Percentiles rank a stretch among this genome's conserved stretches.
phyloP scores from a whole-genome alignment of 2,113 vertebrate genomes.

The Ranitomeya variabilis region DNA sequence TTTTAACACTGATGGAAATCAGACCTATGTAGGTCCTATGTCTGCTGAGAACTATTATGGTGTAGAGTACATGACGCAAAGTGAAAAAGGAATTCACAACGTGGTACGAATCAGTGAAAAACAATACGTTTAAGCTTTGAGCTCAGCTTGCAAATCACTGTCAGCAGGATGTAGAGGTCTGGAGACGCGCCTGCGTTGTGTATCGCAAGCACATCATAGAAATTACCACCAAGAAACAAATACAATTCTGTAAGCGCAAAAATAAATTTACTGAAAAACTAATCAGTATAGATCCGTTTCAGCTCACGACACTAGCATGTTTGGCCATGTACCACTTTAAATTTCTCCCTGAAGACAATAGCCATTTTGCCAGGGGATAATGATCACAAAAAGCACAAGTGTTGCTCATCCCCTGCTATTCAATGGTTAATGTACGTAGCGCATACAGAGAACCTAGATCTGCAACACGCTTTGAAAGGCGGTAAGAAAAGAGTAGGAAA shows the following conservation, averaged over 20 bases:
- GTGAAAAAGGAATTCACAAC: background rate
- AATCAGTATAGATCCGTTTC: background rate
- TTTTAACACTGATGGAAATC: background rate
- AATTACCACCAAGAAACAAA: background rate
- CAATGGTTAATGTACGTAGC: too few relatives aligned
- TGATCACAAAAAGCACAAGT: too few relatives aligned
- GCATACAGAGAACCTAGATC: too few relatives aligned
- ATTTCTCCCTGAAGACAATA: background rate
- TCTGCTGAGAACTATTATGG: background rate
- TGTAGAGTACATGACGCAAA: background rate
- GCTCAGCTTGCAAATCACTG: background rate
- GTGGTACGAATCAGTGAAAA: background rate
- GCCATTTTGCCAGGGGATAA: background rate
- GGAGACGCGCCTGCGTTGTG: too few relatives aligned
- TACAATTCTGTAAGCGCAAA: background rate
- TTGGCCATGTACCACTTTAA: constrained; percentile 10
- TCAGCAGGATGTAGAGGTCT: background rate
- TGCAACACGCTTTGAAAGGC: too few relatives aligned
- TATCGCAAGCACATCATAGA: background rate
- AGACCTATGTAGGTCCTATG: constrained; percentile 4
- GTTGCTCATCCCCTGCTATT: too few relatives aligned
- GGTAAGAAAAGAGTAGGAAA: too few relatives aligned
- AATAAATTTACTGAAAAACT: background rate
- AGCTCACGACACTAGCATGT: background rate
- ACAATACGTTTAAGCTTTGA: background rate